Evolutionary conservation across 2,113 vertebrate species (phyloP).

Genomic region (Limnothrissa miodon): DNA sequence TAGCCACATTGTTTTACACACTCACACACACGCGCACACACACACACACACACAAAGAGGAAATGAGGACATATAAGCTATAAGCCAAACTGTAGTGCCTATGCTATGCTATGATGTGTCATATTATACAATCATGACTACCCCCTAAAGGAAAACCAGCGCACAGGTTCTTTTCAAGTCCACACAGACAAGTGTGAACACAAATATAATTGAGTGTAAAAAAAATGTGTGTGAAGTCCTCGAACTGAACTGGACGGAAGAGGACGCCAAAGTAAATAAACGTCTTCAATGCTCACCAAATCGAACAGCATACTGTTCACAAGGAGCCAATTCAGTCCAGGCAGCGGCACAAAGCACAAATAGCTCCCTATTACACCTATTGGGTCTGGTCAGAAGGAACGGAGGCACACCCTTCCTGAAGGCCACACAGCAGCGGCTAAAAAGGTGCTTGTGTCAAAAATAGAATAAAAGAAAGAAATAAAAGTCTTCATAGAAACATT

Average conservation of each 20-base stretch:
- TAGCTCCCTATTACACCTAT: not conserved
- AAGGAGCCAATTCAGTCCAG: not conserved
- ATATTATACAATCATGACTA: too few species aligned
- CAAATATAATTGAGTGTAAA: conserved; percentile 34
- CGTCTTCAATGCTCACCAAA: conserved; percentile 11
- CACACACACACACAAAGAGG: not conserved
- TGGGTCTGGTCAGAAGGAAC: not conserved
- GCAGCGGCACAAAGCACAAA: not conserved
- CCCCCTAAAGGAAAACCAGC: not conserved
- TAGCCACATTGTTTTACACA: conserved; percentile 39
- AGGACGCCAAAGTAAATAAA: not conserved
- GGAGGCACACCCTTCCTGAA: not conserved
- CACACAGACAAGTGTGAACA: conserved; percentile 35
- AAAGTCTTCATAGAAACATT: not conserved
- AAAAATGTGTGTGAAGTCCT: conserved; percentile 42
- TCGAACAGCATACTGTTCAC: not conserved
- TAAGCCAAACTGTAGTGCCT: too few species aligned
- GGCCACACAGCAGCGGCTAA: not conserved
- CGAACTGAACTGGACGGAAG: conserved; percentile 18
- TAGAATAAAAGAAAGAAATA: not conserved
- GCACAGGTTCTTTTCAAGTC: conserved; percentile 38
- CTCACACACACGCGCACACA: not conserved
- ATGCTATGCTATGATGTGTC: too few species aligned
- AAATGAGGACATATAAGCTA: not conserved
- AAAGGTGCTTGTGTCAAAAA: not conserved